Conservation (phyloP, 2,888 invertebrate genomes). For the Emmelina monodactyla region DNA sequence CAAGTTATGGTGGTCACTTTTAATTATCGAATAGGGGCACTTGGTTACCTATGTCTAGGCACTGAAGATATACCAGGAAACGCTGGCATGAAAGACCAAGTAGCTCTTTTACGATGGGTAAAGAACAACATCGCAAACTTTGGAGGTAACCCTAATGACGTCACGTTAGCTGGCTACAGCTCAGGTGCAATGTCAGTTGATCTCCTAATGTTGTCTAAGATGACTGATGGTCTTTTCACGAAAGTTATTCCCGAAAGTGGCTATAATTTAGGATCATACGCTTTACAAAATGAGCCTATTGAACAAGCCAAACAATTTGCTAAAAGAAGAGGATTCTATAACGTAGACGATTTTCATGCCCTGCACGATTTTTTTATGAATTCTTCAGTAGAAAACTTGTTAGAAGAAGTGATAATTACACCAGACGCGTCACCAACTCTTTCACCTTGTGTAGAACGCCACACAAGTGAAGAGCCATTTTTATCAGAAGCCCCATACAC, state of each 20-base stretch:
- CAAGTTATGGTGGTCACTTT: conserved; percentile 30
- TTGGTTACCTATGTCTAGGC: conserved; percentile 36
- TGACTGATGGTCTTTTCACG: conserved; percentile 29
- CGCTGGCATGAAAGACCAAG: conserved; percentile 43
- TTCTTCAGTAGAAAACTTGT: conserved; percentile 23
- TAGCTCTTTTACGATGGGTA: conserved; percentile 33
- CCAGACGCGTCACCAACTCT: conserved; percentile 29
- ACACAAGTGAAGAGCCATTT: conserved; percentile 29
- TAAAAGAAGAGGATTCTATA: conserved; percentile 24
- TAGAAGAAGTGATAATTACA: no score
- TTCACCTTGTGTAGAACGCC: conserved; percentile 27
- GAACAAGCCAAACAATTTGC: conserved; percentile 31
- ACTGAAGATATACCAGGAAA: conserved; percentile 36
- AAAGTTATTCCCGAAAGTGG: conserved; percentile 36
- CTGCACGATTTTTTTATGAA: conserved; percentile 34
- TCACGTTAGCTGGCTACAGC: conserved; percentile 33
- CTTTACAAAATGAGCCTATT: conserved; percentile 29
- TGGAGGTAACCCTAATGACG: conserved; percentile 37
- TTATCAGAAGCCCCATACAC: conserved; percentile 19
- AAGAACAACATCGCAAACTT: conserved; percentile 32
- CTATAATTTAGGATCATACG: conserved; percentile 20
- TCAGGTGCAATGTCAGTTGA: conserved; percentile 34
- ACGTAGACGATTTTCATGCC: conserved; percentile 24
- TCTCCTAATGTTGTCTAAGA: conserved; percentile 29
- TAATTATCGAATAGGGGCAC: conserved; percentile 32